Base-by-base conservation (phyloP, 2,888 invertebrate genomes). In the Drosophila mercatorum region DNA sequence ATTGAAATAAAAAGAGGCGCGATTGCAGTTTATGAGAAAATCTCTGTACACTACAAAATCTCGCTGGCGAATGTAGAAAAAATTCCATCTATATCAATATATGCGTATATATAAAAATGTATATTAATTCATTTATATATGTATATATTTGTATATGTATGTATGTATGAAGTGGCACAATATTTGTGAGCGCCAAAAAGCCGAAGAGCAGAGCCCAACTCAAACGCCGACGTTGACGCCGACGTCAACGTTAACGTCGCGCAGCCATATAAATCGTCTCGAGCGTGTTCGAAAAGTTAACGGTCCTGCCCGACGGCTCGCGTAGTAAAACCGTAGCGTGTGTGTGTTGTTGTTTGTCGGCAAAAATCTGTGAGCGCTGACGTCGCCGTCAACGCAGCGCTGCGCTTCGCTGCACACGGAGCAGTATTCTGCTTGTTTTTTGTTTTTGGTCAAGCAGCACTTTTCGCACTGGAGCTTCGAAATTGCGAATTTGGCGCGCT, bases 1-100 rank as follows among this genome's bases (percentile, higher is more conserved):
- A 49, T 59, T 65, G 66, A 72, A 55, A 12, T 51, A 11, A 34
- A 49, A 49, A 10, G 31, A 31, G 10, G 28, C 40, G 58, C 68
- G 56, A 68, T 60, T 81, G 52, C 75, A 73, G 65, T 69, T 70
- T 69, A 66, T 66, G 10, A 34, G 72, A 88, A 91, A 90, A 90
- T 91, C 88, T 90, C 83, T 87, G 86, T 91, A 91, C 87, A 85
- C 88, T 84, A 87, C 89, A 91, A 90, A 85, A 87, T 78, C 84
- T 80, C 88, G 75, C 72, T 82, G 75, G 55, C 60, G 71, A 81
- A 80, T 72, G 67, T 73, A 72, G 74, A 80, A 84, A 88, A 82
- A 80, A 83, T 55, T 62, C 58, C 68, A 57, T 68, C 57, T 68
- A 74, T 58, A 61, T 59, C 58, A 61, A 59, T 64, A 63, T 61